phyloP scores from a whole-genome alignment of 1,140 invertebrate species.

The Neodiprion pinetum region DNA sequence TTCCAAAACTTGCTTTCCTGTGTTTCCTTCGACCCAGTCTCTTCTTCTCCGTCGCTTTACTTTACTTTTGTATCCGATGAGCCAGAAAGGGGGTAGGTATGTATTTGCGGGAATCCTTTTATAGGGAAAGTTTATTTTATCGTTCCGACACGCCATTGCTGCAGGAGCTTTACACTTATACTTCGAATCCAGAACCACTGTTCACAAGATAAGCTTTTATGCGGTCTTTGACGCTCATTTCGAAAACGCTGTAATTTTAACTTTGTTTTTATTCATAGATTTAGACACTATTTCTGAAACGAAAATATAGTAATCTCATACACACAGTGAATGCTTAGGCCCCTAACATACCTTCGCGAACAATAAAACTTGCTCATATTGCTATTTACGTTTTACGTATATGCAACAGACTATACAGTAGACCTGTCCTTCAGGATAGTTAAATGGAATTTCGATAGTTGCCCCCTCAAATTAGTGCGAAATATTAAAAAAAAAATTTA shows the following conservation, averaged over 20 bases:
- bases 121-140: slow-evolving; percentile 37
- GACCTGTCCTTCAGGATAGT: too few relatives aligned
- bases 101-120: slow-evolving; percentile 30
- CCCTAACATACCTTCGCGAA: too few relatives aligned
- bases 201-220: neutral
- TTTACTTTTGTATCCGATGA: slow-evolving; percentile 38
- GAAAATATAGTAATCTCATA: too few relatives aligned
- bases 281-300: too few relatives aligned
- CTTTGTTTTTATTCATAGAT: too few relatives aligned
- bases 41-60: slow-evolving; percentile 19
- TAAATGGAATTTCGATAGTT: too few relatives aligned
- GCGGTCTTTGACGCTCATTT: neutral
- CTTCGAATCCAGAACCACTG: neutral
- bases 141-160: slow-evolving; percentile 16
- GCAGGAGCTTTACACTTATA: neutral
- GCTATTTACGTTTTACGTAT: too few relatives aligned
- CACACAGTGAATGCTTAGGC: too few relatives aligned
- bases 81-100: slow-evolving; percentile 34
- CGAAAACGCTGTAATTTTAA: neutral
- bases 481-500: too few relatives aligned
- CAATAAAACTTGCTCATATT: too few relatives aligned
- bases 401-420: too few relatives aligned
- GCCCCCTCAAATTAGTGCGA: too few relatives aligned
- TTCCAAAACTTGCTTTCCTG: neutral
- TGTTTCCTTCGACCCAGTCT: neutral